A percentile compares a stretch with the other conserved stretches of the same genome.
Conservation (phyloP, 2,888 invertebrate species). For the Leptinotarsa peninsularis region DNA sequence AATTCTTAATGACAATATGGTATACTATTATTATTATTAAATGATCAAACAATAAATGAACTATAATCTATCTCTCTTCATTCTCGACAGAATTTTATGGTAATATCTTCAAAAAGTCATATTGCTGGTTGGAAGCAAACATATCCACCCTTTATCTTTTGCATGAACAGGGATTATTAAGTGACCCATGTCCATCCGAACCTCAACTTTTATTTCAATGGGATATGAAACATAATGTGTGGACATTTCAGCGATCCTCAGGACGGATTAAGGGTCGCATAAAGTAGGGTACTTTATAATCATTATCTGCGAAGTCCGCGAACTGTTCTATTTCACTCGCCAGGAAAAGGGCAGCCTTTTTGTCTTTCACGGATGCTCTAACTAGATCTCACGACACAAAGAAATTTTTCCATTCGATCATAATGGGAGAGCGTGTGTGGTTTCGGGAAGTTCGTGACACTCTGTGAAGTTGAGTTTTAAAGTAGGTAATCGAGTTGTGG, state of each 20-base stretch:
- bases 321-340: constrained; percentile 55
- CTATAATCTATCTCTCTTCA: too few relatives aligned
- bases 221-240: constrained; percentile 54
- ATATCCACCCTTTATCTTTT: not conserved
- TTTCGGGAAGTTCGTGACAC: constrained; percentile 1
- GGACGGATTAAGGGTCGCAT: constrained; percentile 55
- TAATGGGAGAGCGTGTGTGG: not conserved
- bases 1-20: too few relatives aligned
- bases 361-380: not conserved
- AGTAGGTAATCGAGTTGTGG: not conserved
- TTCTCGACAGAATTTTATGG: too few relatives aligned
- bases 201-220: constrained; percentile 7
- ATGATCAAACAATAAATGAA: too few relatives aligned
- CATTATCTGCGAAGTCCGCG: constrained; percentile 58
- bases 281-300: constrained; percentile 61
- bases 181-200: not conserved
- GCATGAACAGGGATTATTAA: not conserved
- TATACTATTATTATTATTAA: too few relatives aligned
- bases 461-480: not conserved
- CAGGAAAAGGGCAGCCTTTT: constrained; percentile 16
- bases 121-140: too few relatives aligned
- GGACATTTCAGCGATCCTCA: constrained; percentile 56
- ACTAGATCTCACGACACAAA: constrained; percentile 1
- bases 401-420: constrained; percentile 7
- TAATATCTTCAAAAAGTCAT: too few relatives aligned